Base-by-base conservation (phyloP, 2,113 vertebrate genomes). In the Halcyon malimbica region DNA sequence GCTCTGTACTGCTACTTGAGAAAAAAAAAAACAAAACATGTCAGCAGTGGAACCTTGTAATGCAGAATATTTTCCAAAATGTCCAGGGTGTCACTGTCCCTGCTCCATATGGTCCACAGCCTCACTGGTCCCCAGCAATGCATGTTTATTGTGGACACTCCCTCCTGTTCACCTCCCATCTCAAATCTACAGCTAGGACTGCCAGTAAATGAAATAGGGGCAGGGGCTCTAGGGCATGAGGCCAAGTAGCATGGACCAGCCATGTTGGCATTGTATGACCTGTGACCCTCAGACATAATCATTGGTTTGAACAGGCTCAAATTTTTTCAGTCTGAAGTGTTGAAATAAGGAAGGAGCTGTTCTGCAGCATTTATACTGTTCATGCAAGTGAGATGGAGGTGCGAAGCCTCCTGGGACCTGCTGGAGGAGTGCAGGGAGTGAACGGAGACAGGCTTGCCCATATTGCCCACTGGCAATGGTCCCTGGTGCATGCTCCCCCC, bases 181-280 rank as follows among this genome's bases (percentile, higher is more conserved):
- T 59, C 6, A 44, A 83, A 73, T 42, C 35, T 20, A 33, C 18
- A 25, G 68, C 75, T 48, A 10, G 18, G 54, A 16, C 31, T 60
- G 63, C 35, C 60, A 37, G 68, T 33, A 48, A 67, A 65, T 50
- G 16, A 20, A 83, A 54, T 6, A 31, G 65, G n/a, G 46, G 20
- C 14, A 39, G 20, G 57, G 59, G 26, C 64, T 87, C 50, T n/a
- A 50, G 11, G 28, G 7, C 24, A 5, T 13, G 35, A 53, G 60
- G 50, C 56, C 41, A 20, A 37, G 65, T 12, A 50, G 78, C 70
- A 20, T 0, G 8, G 16, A 41, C 53, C 5, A 15, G 46, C 37
- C 8, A 0, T 31, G 15, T 24, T 3, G 4, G 42, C 48, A 29
- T 4, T 25, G 57, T n/a, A 26, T 0, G 0, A n/a, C 35, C 46